These are phyloP conservation scores for Acipenser transmontanus DNA, from an alignment of 2,797 vertebrate genomes.

Conservation along the genomic window DNA sequence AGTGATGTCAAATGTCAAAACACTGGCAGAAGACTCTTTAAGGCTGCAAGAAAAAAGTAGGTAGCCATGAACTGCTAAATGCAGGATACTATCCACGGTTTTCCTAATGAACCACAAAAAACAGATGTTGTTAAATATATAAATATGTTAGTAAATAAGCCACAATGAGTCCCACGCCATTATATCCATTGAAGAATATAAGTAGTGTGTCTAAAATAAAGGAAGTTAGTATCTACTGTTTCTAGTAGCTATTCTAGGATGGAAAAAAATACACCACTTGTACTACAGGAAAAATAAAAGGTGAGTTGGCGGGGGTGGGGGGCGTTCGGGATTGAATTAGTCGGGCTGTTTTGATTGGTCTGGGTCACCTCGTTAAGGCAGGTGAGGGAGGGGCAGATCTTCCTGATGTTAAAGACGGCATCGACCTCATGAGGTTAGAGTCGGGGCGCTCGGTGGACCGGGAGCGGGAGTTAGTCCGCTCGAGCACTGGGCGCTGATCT, in stretches of 20 bases:
- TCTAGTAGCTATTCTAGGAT: constrained; percentile 65
- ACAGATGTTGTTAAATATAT: constrained; percentile 64
- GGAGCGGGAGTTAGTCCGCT: constrained; percentile 89
- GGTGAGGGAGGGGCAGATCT: constrained; percentile 98
- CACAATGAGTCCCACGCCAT: constrained; percentile 80
- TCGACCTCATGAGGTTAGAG: constrained; percentile 97
- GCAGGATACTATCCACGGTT: constrained; percentile 52
- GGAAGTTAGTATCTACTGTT: constrained; percentile 58
- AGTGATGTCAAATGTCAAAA: constrained; percentile 65
- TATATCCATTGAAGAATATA: constrained; percentile 81
- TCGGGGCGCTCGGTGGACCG: constrained; percentile 97
- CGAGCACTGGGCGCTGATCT: constrained; percentile 90
- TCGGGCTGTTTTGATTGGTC: constrained; percentile 63
- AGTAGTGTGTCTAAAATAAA: constrained; percentile 75
- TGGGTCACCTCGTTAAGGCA: constrained; percentile 98
- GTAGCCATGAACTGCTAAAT: constrained; percentile 67
- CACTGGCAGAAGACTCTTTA: constrained; percentile 69
- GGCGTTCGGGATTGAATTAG: constrained; percentile 50
- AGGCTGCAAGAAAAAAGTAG: constrained; percentile 71
- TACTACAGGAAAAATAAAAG: constrained; percentile 73
- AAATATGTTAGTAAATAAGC: constrained; percentile 67
- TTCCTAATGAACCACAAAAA: constrained; percentile 65
- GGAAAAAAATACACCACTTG: constrained; percentile 64
- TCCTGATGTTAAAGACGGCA: constrained; percentile 98
- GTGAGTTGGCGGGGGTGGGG: constrained; percentile 53